These are phyloP conservation scores for Drosophila limbata DNA, from an alignment of 2,888 invertebrate genomes.

Conservation along the genomic window DNA sequence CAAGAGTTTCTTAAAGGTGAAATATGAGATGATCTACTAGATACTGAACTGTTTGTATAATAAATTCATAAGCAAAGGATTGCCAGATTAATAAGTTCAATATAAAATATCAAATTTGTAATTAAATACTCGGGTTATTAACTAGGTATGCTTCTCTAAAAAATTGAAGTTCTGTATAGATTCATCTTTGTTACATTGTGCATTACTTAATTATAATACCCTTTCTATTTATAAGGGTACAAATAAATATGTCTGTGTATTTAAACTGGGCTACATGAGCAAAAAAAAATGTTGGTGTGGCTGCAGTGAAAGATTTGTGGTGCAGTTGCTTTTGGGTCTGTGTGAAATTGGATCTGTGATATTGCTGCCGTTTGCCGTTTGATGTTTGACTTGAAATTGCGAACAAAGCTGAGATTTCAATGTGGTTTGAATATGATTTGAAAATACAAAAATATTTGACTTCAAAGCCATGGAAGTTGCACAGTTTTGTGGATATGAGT, in stretches of 20 bases:
- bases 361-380: constrained; percentile 44
- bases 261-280: constrained; percentile 19
- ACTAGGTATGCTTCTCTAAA: too few relatives aligned
- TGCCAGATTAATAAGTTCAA: too few relatives aligned
- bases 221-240: constrained; percentile 22
- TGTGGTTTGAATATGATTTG: constrained; percentile 67
- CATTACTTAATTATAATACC: not conserved
- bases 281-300: constrained; percentile 38
- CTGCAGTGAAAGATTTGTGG: constrained; percentile 73
- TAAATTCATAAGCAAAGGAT: too few relatives aligned
- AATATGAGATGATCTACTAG: not conserved
- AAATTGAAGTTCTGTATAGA: not conserved
- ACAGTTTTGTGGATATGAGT: constrained; percentile 31
- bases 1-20: not conserved
- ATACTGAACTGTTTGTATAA: not conserved
- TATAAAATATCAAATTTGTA: too few relatives aligned
- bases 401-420: constrained; percentile 66
- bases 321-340: constrained; percentile 54
- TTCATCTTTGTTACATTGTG: not conserved
- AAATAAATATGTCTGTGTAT: constrained; percentile 4
- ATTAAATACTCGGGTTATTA: too few relatives aligned
- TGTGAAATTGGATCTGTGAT: constrained; percentile 65
- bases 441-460: constrained; percentile 52
- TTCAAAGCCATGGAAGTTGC: constrained; percentile 28
- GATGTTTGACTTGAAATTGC: constrained; percentile 57